Evolutionary conservation across 2,113 vertebrate genomes (phyloP), one percentile per base, ranked within the genome.

Genomic region (Ailuropoda melanoleuca): DNA sequence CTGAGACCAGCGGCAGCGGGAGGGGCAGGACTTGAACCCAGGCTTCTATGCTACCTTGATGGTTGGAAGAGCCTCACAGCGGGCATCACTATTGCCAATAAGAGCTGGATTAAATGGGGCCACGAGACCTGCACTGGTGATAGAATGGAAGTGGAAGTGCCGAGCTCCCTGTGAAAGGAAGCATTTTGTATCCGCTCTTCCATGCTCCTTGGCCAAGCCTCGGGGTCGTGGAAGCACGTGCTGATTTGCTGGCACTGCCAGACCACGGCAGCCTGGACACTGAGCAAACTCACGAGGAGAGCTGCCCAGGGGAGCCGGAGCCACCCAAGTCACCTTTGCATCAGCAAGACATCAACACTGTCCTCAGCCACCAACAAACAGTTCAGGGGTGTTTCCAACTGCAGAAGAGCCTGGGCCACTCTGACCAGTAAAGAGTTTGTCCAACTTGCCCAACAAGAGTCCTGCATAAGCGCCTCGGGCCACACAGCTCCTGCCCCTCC

Each of bases 161-260:
- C 0, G 7, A 6, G 19, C 10, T 26, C 18, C 10, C n/a, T 56
- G 10, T 6, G 53, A 17, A 10, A n/a, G 43, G 21, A 64, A 31
- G 55, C 23, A 2, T 4, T 11, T 34, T 15, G 1, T 34, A 14
- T 11, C 3, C 3, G 1, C 21, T 6, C 6, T 6, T 11, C 37
- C 4, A 3, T 26, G 92, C 60, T 87, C 68, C 56, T 58, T 37
- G 1, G n/a, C 48, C 70, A 18, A 58, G 88, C 39, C 78, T 8
- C 12, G 1, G 29, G 15, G 6, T 4, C 58, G 1, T 1, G 18
- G 29, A 77, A 7, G 4, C 6, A 26, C 0, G 0, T 23, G 34
- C 53, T 43, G 34, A 43, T 17, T 12, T 21, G 37, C 48, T 14
- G 11, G 48, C 66, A 23, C 37, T 37, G 19, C 84, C 55, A 29